A percentile compares a stretch with the other conserved stretches of the same genome.
These are phyloP conservation scores for Mylabris sibirica DNA, from an alignment of 2,888 invertebrate species.

Conservation along the genomic window DNA sequence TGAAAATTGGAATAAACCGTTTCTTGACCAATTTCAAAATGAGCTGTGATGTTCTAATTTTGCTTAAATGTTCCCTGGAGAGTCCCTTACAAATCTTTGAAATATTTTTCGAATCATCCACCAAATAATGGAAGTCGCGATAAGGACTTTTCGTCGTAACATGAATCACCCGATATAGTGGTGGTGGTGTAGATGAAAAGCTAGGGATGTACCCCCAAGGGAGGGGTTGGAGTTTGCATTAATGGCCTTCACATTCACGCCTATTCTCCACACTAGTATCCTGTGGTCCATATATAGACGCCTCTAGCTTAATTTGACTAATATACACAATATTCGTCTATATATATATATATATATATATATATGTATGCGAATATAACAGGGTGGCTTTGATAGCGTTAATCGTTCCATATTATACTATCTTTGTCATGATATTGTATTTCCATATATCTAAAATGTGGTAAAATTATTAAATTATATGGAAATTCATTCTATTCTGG, in stretches of 20 bases:
- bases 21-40: too few relatives aligned
- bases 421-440: slow-evolving; percentile 13
- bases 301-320: slow-evolving; percentile 48
- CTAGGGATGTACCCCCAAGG: slow-evolving; percentile 16
- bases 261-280: slow-evolving; percentile 30
- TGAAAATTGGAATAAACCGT: too few relatives aligned
- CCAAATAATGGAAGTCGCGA: too few relatives aligned
- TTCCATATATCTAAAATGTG: too few relatives aligned
- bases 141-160: too few relatives aligned
- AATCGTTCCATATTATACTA: slow-evolving; percentile 29
- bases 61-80: too few relatives aligned
- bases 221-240: slow-evolving; percentile 36
- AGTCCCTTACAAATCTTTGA: too few relatives aligned
- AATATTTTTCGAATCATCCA: too few relatives aligned
- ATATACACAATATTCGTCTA: slow-evolving; percentile 42
- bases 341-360: too few relatives aligned
- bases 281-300: slow-evolving; percentile 40
- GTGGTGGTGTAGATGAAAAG: background rate
- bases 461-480: background rate
- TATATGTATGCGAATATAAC: too few relatives aligned
- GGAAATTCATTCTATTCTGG: background rate
- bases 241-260: slow-evolving; percentile 42
- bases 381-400: slow-evolving; percentile 34
- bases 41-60: too few relatives aligned
- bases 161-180: too few relatives aligned